Evolutionary conservation across 2,888 invertebrate species (phyloP).

Genomic region (Hirudinaria manillensis): DNA sequence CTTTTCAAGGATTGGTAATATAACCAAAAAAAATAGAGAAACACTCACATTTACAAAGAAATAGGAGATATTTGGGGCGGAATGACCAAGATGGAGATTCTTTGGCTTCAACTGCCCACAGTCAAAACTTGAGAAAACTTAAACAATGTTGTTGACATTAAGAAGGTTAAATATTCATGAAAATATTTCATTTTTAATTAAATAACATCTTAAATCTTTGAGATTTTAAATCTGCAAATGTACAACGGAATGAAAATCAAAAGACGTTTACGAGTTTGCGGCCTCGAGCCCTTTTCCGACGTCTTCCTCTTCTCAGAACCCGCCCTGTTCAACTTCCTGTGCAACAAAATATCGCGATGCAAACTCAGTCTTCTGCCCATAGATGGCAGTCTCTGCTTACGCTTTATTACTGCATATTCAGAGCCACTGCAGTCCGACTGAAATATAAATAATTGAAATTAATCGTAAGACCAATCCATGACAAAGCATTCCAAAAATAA

Average conservation of each 20-base stretch:
- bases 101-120: constrained; percentile 7
- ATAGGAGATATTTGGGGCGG: constrained; percentile 16
- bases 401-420: neutral
- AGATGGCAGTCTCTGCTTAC: neutral
- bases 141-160: neutral
- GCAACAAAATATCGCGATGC: constrained; percentile 2
- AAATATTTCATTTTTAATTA: too few relatives aligned
- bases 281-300: neutral
- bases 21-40: neutral
- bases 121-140: constrained; percentile 3
- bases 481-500: too few relatives aligned
- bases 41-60: neutral
- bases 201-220: too few relatives aligned
- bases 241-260: too few relatives aligned
- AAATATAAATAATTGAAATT: neutral
- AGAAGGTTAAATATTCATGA: neutral
- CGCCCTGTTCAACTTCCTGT: neutral
- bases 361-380: neutral
- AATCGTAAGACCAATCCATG: too few relatives aligned
- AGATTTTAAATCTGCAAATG: too few relatives aligned
- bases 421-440: constrained; percentile 11
- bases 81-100: constrained; percentile 24
- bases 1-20: neutral
- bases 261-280: constrained; percentile 2
- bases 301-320: constrained; percentile 12